Evolutionary conservation across 2,797 vertebrate genomes (phyloP).

Genomic region (Characodon lateralis): DNA sequence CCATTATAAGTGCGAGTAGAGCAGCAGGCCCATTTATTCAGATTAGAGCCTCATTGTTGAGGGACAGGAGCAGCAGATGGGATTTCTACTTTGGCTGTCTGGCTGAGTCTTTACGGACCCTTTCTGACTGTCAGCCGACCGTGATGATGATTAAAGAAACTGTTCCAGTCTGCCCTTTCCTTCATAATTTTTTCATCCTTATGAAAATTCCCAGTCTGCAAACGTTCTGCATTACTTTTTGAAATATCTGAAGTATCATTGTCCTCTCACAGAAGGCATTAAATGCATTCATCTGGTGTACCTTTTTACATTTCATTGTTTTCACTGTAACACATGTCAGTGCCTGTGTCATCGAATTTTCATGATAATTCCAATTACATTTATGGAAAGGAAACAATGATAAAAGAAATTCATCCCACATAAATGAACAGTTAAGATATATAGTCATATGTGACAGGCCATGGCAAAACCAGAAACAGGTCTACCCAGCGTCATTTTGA

Average conservation of each 20-base stretch:
- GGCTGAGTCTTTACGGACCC: slow-evolving; percentile 33
- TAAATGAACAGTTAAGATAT: no score
- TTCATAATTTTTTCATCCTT: background rate
- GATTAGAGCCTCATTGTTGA: slow-evolving; percentile 74
- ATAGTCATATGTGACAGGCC: no score
- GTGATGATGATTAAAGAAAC: slow-evolving; percentile 80
- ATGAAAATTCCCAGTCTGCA: background rate
- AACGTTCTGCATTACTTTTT: background rate
- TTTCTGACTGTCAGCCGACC: slow-evolving; percentile 62
- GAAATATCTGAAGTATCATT: background rate
- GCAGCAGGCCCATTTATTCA: slow-evolving; percentile 78
- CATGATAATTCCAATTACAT: no score
- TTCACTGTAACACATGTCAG: background rate
- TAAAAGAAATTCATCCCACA: no score
- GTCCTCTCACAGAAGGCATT: background rate
- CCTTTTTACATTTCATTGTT: background rate
- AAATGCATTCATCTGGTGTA: background rate
- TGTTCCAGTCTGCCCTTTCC: slow-evolving; percentile 45
- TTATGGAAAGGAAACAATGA: no score
- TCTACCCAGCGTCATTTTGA: no score
- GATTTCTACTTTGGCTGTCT: slow-evolving; percentile 52
- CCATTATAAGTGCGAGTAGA: slow-evolving; percentile 52
- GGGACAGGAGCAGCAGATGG: slow-evolving; percentile 78
- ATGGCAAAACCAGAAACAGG: no score
- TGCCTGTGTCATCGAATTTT: no score